Conservation (phyloP, 2,888 invertebrate genomes). For the Drosophila anomelani region DNA sequence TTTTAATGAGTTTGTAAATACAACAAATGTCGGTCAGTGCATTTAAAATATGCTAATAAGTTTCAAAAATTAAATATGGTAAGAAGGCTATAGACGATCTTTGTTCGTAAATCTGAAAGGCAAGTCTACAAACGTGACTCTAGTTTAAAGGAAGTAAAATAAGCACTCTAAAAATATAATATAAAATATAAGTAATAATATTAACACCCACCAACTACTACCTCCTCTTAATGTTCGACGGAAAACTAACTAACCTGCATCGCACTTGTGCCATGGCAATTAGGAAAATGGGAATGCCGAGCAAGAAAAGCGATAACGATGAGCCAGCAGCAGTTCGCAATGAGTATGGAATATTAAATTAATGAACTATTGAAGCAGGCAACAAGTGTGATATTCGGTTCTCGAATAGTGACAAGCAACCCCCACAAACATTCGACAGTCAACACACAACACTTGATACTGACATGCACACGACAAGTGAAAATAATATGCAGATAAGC, state of each 20-base stretch:
- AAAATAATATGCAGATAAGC: conserved; percentile 45
- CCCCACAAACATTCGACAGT: conserved; percentile 7
- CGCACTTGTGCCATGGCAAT: conserved; percentile 51
- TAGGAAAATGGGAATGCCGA: conserved; percentile 52
- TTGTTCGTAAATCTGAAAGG: not conserved
- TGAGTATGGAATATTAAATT: conserved; percentile 5
- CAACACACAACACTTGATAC: conserved; percentile 15
- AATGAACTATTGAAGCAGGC: conserved; percentile 11
- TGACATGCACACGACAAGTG: conserved; percentile 14
- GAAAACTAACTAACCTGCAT: conserved; percentile 19
- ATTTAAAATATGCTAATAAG: not conserved
- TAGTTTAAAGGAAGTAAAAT: not conserved
- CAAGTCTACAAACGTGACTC: not conserved
- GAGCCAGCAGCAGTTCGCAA: conserved; percentile 14
- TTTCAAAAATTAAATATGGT: not conserved
- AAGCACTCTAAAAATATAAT: not conserved
- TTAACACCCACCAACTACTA: not conserved
- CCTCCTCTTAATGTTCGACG: not conserved
- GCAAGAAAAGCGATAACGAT: conserved; percentile 23
- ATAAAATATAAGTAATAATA: not conserved
- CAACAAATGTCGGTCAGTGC: not conserved
- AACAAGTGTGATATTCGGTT: conserved; percentile 20
- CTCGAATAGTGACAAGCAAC: conserved; percentile 3
- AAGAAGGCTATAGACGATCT: not conserved
- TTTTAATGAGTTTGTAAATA: not conserved